Conservation (phyloP, 2,797 vertebrate genomes). For the Arremon aurantiirostris region DNA sequence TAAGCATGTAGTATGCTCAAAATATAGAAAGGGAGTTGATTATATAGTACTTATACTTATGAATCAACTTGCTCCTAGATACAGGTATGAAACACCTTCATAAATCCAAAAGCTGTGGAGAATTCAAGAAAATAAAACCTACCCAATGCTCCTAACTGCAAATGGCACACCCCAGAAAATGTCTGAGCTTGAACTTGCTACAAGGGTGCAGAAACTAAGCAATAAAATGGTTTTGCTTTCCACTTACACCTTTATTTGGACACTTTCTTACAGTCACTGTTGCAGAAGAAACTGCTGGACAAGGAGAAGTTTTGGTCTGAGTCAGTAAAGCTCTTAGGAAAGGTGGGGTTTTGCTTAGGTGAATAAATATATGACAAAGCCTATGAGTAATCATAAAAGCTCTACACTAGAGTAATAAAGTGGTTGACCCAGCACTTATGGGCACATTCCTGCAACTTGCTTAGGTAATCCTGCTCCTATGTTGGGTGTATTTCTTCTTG, state of each 20-base stretch:
- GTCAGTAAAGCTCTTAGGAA: neutral
- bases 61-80: neutral
- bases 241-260: neutral
- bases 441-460: neutral
- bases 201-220: neutral
- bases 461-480: neutral
- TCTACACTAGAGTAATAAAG: neutral
- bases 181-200: neutral
- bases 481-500: neutral
- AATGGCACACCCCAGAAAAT: neutral
- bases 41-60: neutral
- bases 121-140: neutral
- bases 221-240: neutral
- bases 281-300: neutral
- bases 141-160: accelerated
- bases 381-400: neutral
- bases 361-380: neutral
- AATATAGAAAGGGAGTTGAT: neutral
- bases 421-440: neutral
- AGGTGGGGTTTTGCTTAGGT: neutral
- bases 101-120: neutral
- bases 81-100: neutral
- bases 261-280: neutral
- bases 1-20: neutral
- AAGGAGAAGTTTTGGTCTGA: neutral